These are phyloP conservation scores for Hystrix brachyura DNA, from an alignment of 2,113 vertebrate species.

Conservation along the genomic window DNA sequence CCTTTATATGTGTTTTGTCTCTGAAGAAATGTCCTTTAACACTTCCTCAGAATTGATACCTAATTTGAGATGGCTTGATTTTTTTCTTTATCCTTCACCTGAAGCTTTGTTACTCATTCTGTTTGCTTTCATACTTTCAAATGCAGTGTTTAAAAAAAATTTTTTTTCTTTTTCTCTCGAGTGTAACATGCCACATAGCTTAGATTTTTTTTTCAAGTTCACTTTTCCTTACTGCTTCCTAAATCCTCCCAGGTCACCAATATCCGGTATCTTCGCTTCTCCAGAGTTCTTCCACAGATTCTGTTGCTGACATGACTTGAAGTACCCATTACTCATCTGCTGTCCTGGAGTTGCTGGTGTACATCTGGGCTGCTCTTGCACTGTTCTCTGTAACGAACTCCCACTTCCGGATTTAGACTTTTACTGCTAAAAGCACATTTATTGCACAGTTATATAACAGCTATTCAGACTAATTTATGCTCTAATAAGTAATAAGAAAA, in stretches of 20 bases:
- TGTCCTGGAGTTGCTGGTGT: constrained; percentile 81
- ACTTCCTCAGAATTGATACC: constrained; percentile 52
- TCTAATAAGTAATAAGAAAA: constrained; percentile 74
- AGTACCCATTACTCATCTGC: constrained; percentile 81
- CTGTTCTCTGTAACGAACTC: constrained; percentile 83
- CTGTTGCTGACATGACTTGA: constrained; percentile 83
- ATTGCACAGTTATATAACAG: constrained; percentile 74
- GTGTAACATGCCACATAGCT: constrained; percentile 78
- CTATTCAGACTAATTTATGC: constrained; percentile 69
- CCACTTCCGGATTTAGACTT: constrained; percentile 80
- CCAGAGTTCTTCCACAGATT: constrained; percentile 85
- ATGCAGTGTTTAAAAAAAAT: constrained; percentile 56
- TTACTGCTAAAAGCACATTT: constrained; percentile 75
- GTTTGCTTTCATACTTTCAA: constrained; percentile 72
- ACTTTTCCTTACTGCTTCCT: constrained; percentile 83
- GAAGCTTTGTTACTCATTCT: constrained; percentile 67
- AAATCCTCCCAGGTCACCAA: constrained; percentile 85
- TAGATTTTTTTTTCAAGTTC: constrained; percentile 80
- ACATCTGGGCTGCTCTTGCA: constrained; percentile 81
- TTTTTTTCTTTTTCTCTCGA: constrained; percentile 60
- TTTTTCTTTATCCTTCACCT: constrained; percentile 56
- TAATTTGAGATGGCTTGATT: constrained; percentile 70
- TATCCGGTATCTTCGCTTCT: constrained; percentile 83
- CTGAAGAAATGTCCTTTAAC: constrained; percentile 72
- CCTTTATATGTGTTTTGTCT: constrained; percentile 70